These are phyloP conservation scores for Brachylomia viminalis DNA, from an alignment of 2,888 invertebrate genomes.

Conservation along the genomic window DNA sequence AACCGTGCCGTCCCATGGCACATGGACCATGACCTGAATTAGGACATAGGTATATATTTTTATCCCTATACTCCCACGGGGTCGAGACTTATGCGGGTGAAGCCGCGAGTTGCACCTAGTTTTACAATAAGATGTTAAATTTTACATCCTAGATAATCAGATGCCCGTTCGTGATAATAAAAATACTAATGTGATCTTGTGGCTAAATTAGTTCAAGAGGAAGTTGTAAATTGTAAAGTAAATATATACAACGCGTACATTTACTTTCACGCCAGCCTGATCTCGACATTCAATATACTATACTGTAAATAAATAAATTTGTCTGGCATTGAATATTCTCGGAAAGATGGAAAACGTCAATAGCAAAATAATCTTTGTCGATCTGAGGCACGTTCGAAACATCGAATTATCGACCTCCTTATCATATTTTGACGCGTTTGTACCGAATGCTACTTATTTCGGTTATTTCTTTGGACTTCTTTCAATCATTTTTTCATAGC, in stretches of 20 bases:
- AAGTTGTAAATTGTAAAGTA: conserved; percentile 64
- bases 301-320: conserved; percentile 62
- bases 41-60: too few species aligned
- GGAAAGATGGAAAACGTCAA: conserved; percentile 47
- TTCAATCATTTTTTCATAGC: conserved; percentile 2
- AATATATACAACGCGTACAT: conserved; percentile 60
- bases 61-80: too few species aligned
- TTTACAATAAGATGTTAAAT: conserved; percentile 37
- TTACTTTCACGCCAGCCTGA: conserved; percentile 48
- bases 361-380: conserved; percentile 54
- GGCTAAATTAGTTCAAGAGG: conserved; percentile 49
- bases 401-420: conserved; percentile 55
- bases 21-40: too few species aligned
- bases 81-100: too few species aligned
- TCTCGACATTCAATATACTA: conserved; percentile 59
- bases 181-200: conserved; percentile 35
- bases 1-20: too few species aligned
- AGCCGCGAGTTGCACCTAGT: too few species aligned
- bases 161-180: conserved; percentile 23
- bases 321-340: conserved; percentile 55
- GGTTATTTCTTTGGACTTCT: conserved; percentile 5
- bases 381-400: conserved; percentile 54
- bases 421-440: conserved; percentile 27
- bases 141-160: conserved; percentile 31
- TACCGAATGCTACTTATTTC: conserved; percentile 13